These are phyloP conservation scores for Drosophila erecta DNA, from an alignment of 1,140 invertebrate species.

Conservation along the genomic window DNA sequence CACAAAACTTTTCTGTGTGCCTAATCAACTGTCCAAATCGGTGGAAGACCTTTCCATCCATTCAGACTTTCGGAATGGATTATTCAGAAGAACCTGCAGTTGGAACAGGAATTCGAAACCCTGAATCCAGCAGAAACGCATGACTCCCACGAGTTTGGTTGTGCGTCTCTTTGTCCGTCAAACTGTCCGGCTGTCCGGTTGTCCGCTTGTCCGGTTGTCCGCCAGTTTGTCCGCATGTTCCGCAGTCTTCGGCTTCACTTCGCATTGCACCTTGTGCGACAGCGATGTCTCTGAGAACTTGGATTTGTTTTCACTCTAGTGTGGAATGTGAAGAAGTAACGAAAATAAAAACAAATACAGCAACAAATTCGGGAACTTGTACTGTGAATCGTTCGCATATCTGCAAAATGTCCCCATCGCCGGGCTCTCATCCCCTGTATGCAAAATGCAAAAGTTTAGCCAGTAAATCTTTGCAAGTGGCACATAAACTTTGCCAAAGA, in stretches of 20 bases:
- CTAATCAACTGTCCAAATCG: slow-evolving; percentile 71
- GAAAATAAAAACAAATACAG: slow-evolving; percentile 23
- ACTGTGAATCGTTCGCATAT: slow-evolving; percentile 37
- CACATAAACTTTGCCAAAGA: slow-evolving; percentile 81
- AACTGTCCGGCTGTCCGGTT: neutral
- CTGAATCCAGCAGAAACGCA: slow-evolving; percentile 4
- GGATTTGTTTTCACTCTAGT: slow-evolving; percentile 53
- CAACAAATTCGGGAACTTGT: slow-evolving; percentile 16
- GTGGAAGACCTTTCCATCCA: slow-evolving; percentile 3
- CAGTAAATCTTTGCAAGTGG: slow-evolving; percentile 82
- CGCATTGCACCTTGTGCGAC: slow-evolving; percentile 67
- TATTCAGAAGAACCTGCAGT: slow-evolving; percentile 46
- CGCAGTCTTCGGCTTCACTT: slow-evolving; percentile 32
- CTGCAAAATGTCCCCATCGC: slow-evolving; percentile 16
- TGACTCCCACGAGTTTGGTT: slow-evolving; percentile 8
- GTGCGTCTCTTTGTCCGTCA: neutral
- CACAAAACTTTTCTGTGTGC: slow-evolving; percentile 34
- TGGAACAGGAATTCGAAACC: neutral
- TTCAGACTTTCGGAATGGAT: slow-evolving; percentile 34
- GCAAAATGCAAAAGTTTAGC: slow-evolving; percentile 81
- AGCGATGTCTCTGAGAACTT: slow-evolving; percentile 51
- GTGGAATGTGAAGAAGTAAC: slow-evolving; percentile 21
- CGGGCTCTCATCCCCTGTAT: slow-evolving; percentile 51
- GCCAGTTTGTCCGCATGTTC: neutral
- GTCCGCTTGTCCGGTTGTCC: neutral